Base-by-base conservation (phyloP, 2,888 invertebrate species). In the Trissonchulus sp. region DNA sequence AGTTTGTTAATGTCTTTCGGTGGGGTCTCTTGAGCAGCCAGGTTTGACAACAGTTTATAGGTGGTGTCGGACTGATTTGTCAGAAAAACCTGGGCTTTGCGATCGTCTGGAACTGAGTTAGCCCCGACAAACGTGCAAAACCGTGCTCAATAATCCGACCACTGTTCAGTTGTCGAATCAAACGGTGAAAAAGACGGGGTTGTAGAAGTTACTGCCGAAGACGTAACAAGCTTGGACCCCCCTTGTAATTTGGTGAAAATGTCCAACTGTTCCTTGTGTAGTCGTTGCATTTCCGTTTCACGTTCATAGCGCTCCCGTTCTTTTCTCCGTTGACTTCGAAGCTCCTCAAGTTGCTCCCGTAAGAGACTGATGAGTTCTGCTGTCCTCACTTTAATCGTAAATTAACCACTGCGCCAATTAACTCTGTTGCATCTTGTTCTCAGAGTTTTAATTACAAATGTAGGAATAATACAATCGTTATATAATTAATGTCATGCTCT, bases 111-210 rank as follows among this genome's bases (percentile, higher is more conserved):
- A 18, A 65, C n/a, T n/a, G 65, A 65, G 34, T 65, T 8, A 8
- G 65, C 65, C 28, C 65, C 65, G 65, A 30, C 65, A 65, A 65
- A 65, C 15, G 65, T 65, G 34, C 8, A 8, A 65, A 65, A n/a
- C 18, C 65, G 8, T 18, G 15, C 65, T 34, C 65, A 65, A 65
- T 65, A 65, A n/a, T 65, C 65, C 65, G 65, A 8, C 65, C 65
- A 65, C n/a, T 31, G 65, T n/a, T 65, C 65, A 34, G 18, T 15
- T 18, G 18, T 65, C 31, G 65, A 65, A 30, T 65, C 65, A 34
- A 65, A 65, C 15, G 65, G 8, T 8, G 15, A 30, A 34, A 65
- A 65, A 8, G 28, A 8, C 15, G 65, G 65, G n/a, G n/a, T n/a
- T n/a, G n/a, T n/a, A n/a, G n/a, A n/a, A n/a, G n/a, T n/a, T n/a